These are phyloP conservation scores for Leucoraja erinaceus DNA, from an alignment of 2,113 vertebrate species.

Conservation along the genomic window DNA sequence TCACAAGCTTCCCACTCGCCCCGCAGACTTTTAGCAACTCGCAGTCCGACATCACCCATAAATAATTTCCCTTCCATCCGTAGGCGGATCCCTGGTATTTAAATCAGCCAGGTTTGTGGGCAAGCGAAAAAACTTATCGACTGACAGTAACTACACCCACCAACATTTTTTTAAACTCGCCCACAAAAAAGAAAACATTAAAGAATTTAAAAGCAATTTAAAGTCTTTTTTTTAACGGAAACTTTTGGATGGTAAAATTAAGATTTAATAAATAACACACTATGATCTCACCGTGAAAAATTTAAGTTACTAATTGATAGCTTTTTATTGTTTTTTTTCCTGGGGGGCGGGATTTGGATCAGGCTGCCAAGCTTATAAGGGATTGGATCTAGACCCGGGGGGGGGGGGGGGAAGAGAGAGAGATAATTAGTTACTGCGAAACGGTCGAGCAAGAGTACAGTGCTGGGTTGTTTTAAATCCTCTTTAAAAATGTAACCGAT, in stretches of 20 bases:
- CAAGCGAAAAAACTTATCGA: neutral
- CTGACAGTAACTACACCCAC: neutral
- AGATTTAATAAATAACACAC: neutral
- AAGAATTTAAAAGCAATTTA: neutral
- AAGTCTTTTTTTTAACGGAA: neutral
- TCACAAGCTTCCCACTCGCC: constrained; percentile 12
- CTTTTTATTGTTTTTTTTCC: neutral
- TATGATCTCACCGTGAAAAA: neutral
- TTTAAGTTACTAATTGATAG: constrained; percentile 14
- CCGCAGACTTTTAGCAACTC: constrained; percentile 30
- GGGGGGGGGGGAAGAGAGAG: too few relatives aligned
- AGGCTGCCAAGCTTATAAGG: neutral
- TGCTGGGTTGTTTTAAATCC: neutral
- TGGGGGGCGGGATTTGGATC: neutral
- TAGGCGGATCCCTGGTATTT: constrained; percentile 29
- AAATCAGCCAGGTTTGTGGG: constrained; percentile 15
- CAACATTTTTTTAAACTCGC: neutral
- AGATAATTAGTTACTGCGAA: neutral
- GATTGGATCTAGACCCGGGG: neutral
- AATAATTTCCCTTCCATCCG: constrained; percentile 32
- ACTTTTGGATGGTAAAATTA: neutral
- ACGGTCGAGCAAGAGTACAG: neutral
- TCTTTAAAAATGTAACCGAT: too few relatives aligned
- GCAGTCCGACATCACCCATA: constrained; percentile 23
- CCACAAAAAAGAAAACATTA: neutral